Evolutionary conservation across 1,140 invertebrate genomes (phyloP).

Genomic region (Nephila pilipes): DNA sequence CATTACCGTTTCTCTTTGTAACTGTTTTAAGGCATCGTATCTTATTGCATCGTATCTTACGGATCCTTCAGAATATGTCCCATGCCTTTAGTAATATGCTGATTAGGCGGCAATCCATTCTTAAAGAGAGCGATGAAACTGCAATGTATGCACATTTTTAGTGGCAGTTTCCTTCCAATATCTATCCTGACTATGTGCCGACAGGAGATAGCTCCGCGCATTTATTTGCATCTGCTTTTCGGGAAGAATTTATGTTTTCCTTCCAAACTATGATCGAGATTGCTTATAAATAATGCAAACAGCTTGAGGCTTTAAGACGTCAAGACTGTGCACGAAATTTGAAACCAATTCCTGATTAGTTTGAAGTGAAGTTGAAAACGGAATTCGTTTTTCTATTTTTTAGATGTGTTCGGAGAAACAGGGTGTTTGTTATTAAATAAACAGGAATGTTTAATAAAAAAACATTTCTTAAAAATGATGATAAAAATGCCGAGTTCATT

Average conservation of each 20-base stretch:
- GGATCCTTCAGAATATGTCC: not conserved
- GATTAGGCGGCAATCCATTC: slow-evolving; percentile 23
- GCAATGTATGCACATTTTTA: slow-evolving; percentile 64
- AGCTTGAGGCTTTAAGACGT: not conserved
- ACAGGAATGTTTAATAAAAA: not conserved
- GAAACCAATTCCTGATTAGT: slow-evolving; percentile 33
- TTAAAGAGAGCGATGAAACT: slow-evolving; percentile 2
- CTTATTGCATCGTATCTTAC: not conserved
- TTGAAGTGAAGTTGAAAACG: not conserved
- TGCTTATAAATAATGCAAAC: slow-evolving; percentile 66
- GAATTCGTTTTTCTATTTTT: not conserved
- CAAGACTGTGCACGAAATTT: slow-evolving; percentile 12
- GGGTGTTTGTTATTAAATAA: not conserved
- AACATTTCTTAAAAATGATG: too few relatives aligned
- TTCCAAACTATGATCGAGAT: slow-evolving; percentile 27
- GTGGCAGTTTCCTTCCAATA: slow-evolving; percentile 50
- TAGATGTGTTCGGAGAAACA: not conserved
- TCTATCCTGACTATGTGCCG: slow-evolving; percentile 19
- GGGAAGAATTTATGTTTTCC: slow-evolving; percentile 35
- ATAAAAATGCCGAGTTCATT: too few relatives aligned
- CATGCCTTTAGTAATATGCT: slow-evolving; percentile 22
- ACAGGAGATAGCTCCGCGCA: slow-evolving; percentile 2
- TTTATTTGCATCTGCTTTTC: slow-evolving; percentile 53
- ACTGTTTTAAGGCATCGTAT: not conserved
- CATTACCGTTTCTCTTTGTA: not conserved